Evolutionary conservation across 2,888 invertebrate genomes (phyloP).

Genomic region (Epicampocera succincta): DNA sequence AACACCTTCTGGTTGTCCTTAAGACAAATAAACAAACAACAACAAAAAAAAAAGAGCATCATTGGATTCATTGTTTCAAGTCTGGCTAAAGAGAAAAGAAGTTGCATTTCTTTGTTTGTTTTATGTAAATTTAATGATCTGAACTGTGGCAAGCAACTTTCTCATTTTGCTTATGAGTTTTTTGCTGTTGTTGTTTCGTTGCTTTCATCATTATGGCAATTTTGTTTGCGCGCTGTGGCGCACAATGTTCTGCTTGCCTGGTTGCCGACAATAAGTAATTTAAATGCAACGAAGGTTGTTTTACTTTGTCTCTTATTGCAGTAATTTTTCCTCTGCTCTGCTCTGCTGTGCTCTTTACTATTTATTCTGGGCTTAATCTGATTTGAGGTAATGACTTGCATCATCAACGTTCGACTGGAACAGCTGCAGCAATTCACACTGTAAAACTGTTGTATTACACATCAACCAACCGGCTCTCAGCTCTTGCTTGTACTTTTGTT

Average conservation of each 20-base stretch:
- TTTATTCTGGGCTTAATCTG: constrained; percentile 50
- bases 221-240: constrained; percentile 19
- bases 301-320: too few relatives aligned
- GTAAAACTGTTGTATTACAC: constrained; percentile 19
- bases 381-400: constrained; percentile 68
- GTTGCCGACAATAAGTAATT: constrained; percentile 51
- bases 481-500: too few relatives aligned
- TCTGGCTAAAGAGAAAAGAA: not conserved
- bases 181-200: not conserved
- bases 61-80: not conserved
- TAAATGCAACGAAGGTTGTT: constrained; percentile 51
- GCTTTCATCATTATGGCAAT: constrained; percentile 30
- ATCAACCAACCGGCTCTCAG: not conserved
- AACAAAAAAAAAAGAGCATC: not conserved
- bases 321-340: constrained; percentile 13
- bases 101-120: constrained; percentile 35
- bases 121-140: constrained; percentile 60
- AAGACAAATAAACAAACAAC: too few relatives aligned
- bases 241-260: not conserved
- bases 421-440: constrained; percentile 63
- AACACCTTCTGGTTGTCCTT: constrained; percentile 4
- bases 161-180: constrained; percentile 31
- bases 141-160: constrained; percentile 38
- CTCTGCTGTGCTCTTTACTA: not conserved
- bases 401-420: constrained; percentile 61